Evolutionary conservation across 2,113 vertebrate genomes (phyloP), one percentile per base, ranked within the genome.

Genomic region (Platichthys flesus): DNA sequence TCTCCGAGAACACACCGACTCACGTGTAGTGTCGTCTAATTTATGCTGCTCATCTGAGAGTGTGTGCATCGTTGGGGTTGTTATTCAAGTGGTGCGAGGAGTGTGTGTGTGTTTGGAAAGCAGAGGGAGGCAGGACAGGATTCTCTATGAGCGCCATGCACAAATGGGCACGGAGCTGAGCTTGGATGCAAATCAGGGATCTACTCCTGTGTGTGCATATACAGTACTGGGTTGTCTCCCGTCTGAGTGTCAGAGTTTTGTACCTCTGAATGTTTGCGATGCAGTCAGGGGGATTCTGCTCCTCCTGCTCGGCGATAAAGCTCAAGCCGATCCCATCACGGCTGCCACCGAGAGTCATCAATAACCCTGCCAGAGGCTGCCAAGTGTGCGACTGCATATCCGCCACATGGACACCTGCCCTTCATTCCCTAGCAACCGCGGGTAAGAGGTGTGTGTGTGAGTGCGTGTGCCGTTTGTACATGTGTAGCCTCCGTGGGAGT

Each of bases 301-400:
- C 71, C 71, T 82, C 47, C 74, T 68, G 56, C 47, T 81, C 55
- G 14, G 65, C 24, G 26, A 72, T 57, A n/a, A 72, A 71, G 68
- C 82, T 76, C 63, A 13, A 80, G 81, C 67, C 28, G 76, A 87
- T 83, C 70, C 49, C 59, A 89, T 91, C 86, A 63, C 56, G n/a
- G 64, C 79, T 71, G 68, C 74, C 56, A 60, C 76, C 64, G 35
- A 45, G 73, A 81, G 55, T 74, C 84, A 88, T 91, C 89, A 90
- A 89, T 91, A 90, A 91, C 76, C 24, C 72, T 23, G 81, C 68
- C 76, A 60, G 52, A 55, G 26, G 77, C 62, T 78, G 81, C 71
- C 24, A 42, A 57, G 57, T 58, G 67, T 21, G 37, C 13, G 9
- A 10, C 63, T 75, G 23, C 12, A 10, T 67, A 40, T 35, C 62